These are phyloP conservation scores for Poecilia wingei DNA, from an alignment of 2,797 vertebrate genomes.

Conservation along the genomic window DNA sequence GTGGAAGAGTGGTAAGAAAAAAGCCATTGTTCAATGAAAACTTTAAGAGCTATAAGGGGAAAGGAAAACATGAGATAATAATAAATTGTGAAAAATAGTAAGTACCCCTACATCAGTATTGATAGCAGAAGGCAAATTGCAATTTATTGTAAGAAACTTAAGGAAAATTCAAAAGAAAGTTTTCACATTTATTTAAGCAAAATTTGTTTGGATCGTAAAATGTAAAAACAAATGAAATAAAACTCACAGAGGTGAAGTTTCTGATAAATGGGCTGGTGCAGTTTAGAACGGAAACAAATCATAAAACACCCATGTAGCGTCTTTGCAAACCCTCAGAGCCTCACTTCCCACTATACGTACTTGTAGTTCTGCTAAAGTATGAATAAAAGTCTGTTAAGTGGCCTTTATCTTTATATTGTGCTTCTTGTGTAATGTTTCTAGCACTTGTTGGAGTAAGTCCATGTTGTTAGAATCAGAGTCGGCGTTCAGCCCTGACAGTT, in stretches of 20 bases:
- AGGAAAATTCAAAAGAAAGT: background rate
- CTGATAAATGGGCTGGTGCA: background rate
- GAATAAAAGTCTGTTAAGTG: conserved; percentile 39
- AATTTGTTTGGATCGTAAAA: background rate
- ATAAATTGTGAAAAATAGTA: background rate
- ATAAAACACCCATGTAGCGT: background rate
- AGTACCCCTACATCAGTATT: background rate
- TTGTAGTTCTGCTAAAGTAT: background rate
- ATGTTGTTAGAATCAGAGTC: conserved; percentile 52
- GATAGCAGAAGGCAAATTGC: background rate
- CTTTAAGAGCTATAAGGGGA: background rate
- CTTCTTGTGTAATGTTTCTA: conserved; percentile 74
- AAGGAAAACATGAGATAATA: background rate
- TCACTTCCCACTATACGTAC: background rate
- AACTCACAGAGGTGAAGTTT: background rate
- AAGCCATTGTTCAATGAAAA: background rate
- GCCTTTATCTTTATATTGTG: conserved; percentile 82
- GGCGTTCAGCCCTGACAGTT: background rate
- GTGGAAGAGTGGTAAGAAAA: background rate
- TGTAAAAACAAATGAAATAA: background rate
- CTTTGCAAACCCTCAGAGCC: background rate
- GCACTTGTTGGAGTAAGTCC: conserved; percentile 79
- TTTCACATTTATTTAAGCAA: background rate
- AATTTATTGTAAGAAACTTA: background rate
- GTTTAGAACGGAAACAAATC: background rate